Percentiles rank a stretch among this genome's conserved stretches.
Conservation (phyloP, 2,888 invertebrate species). For the Archaeoteleia sp. region DNA sequence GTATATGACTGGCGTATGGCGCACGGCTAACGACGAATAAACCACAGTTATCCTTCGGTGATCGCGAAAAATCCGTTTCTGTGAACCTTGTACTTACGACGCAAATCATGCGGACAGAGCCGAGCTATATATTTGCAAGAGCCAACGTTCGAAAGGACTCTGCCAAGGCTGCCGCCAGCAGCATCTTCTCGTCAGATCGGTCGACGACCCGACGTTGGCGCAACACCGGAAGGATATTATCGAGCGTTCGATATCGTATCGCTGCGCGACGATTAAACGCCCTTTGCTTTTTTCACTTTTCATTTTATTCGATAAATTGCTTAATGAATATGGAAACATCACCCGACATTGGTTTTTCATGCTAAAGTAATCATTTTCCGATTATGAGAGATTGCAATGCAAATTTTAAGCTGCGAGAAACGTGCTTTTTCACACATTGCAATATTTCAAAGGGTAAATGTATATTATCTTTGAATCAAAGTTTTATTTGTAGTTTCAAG, state of each 20-base stretch:
- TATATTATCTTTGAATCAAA: too few species aligned
- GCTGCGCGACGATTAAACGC: conserved; percentile 30
- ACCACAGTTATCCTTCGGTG: conserved; percentile 48
- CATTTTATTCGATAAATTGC: too few species aligned
- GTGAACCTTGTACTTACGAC: conserved; percentile 53
- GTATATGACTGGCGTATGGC: conserved; percentile 43
- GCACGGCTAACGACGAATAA: conserved; percentile 49
- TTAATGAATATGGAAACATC: too few species aligned
- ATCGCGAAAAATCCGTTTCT: conserved; percentile 43
- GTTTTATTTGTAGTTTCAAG: too few species aligned
- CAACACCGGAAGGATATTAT: conserved; percentile 45
- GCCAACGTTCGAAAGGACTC: conserved; percentile 40
- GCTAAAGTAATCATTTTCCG: too few species aligned
- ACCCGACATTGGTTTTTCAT: too few species aligned
- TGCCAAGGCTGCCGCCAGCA: conserved; percentile 37
- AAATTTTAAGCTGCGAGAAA: too few species aligned
- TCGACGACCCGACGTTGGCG: conserved; percentile 33
- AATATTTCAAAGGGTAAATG: too few species aligned
- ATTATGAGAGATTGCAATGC: too few species aligned
- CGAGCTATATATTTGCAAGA: conserved; percentile 27
- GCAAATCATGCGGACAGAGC: conserved; percentile 52
- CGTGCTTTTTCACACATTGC: too few species aligned
- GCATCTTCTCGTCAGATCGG: conserved; percentile 32
- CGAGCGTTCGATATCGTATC: conserved; percentile 18
- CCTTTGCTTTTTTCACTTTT: too few species aligned